Conservation (phyloP, 2,888 invertebrate genomes). For the Apodemia zela region DNA sequence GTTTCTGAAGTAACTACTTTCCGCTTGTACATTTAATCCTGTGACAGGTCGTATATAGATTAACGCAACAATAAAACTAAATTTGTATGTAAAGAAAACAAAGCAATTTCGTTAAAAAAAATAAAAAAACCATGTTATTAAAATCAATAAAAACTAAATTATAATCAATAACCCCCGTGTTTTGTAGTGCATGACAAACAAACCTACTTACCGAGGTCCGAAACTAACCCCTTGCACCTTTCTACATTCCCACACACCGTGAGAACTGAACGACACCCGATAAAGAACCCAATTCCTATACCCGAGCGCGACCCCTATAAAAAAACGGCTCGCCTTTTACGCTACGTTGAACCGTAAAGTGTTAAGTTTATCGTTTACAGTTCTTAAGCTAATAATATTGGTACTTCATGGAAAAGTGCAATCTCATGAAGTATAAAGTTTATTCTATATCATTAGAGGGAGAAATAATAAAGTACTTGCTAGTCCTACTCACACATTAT, state of each 20-base stretch:
- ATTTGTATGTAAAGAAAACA: too few species aligned
- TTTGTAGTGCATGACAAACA: conserved; percentile 40
- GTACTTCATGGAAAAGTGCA: conserved; percentile 52
- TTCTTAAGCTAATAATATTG: conserved; percentile 37
- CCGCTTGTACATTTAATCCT: too few species aligned
- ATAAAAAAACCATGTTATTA: background rate
- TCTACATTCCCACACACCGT: conserved; percentile 75
- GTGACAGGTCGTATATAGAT: too few species aligned
- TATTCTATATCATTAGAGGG: conserved; percentile 31
- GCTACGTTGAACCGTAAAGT: conserved; percentile 49
- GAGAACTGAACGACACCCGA: conserved; percentile 61
- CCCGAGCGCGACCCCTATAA: conserved; percentile 32
- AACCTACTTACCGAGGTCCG: conserved; percentile 30
- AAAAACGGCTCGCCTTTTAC: conserved; percentile 55
- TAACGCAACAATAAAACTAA: too few species aligned
- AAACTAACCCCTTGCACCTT: conserved; percentile 66
- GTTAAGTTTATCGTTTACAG: conserved; percentile 37
- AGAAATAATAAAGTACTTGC: conserved; percentile 43
- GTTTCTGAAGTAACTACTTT: too few species aligned
- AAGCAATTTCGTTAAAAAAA: too few species aligned
- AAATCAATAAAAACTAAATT: background rate
- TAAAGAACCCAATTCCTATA: conserved; percentile 55
- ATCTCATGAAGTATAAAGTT: conserved; percentile 49
- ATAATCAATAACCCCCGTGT: background rate
- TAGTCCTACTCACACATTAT: conserved; percentile 62